These are phyloP conservation scores for Archips xylosteana DNA, from an alignment of 2,888 invertebrate species.

Conservation along the genomic window DNA sequence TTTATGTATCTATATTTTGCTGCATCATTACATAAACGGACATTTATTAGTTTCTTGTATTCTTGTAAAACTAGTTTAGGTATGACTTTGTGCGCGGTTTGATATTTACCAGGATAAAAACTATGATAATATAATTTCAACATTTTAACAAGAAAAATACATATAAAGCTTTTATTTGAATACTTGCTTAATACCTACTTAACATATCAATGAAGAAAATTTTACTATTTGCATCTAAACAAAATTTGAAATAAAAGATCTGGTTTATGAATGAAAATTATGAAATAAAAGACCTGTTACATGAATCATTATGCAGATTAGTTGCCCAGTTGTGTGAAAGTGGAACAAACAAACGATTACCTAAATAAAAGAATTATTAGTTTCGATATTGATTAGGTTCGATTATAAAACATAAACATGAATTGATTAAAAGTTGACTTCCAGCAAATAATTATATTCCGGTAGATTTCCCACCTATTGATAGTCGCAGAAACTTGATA, in stretches of 20 bases:
- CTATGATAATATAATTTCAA: no score
- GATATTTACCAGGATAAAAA: not conserved
- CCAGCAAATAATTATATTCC: not conserved
- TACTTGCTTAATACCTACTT: no score
- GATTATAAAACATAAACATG: not conserved
- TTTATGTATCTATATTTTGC: constrained; percentile 1
- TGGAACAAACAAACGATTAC: constrained; percentile 19
- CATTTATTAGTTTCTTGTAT: not conserved
- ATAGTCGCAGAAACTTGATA: constrained; percentile 21
- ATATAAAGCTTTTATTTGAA: not conserved
- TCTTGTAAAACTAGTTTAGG: not conserved
- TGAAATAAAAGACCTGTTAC: constrained; percentile 5
- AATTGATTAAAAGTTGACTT: not conserved
- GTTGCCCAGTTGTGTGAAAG: constrained; percentile 16
- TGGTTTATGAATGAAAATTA: not conserved
- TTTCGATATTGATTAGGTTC: not conserved
- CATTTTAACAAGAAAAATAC: no score
- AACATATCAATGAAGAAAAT: no score
- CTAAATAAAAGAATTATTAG: constrained; percentile 2
- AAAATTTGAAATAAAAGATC: not conserved
- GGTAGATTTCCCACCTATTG: not conserved
- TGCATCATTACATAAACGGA: not conserved
- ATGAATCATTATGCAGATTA: constrained; percentile 9
- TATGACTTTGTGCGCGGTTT: not conserved
- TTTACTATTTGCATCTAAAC: not conserved